Evolutionary conservation across 2,797 vertebrate genomes (phyloP).

Genomic region (Avahi laniger): DNA sequence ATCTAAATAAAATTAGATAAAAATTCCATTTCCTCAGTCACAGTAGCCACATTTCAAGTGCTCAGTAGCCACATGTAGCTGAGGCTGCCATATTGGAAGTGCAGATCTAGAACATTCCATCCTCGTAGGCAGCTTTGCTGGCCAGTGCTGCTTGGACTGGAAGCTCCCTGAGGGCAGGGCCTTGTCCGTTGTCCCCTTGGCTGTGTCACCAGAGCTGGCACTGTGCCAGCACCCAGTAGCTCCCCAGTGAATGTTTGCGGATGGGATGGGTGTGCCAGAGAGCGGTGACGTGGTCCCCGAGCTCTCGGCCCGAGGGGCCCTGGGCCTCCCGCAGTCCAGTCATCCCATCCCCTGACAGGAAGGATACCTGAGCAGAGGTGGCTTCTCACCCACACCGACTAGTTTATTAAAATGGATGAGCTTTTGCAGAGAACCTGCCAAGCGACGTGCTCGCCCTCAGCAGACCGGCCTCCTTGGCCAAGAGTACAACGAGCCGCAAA

Average conservation of each 20-base stretch:
- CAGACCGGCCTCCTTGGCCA: not conserved
- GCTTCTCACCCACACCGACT: not conserved
- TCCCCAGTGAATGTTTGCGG: not conserved
- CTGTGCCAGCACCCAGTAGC: not conserved
- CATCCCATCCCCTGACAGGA: not conserved
- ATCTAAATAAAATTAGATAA: not conserved
- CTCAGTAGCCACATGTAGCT: not conserved
- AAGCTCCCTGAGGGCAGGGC: not conserved
- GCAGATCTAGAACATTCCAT: not conserved
- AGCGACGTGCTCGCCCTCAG: not conserved
- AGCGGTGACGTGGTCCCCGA: fast-evolving
- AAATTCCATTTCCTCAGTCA: not conserved
- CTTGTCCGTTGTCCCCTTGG: not conserved
- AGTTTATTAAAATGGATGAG: not conserved
- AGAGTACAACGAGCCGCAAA: not conserved
- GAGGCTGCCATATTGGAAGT: not conserved
- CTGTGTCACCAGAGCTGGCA: not conserved
- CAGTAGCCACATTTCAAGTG: not conserved
- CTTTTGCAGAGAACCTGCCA: not conserved
- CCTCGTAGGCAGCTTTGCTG: not conserved
- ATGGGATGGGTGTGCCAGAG: fast-evolving
- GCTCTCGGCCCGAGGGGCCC: not conserved
- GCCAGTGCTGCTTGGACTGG: not conserved
- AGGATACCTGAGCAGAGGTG: not conserved
- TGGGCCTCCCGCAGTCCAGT: fast-evolving